A percentile compares a stretch with the other conserved stretches of the same genome.
Evolutionary conservation across 2,888 invertebrate genomes (phyloP).

Genomic region (Synergus laeviventris): DNA sequence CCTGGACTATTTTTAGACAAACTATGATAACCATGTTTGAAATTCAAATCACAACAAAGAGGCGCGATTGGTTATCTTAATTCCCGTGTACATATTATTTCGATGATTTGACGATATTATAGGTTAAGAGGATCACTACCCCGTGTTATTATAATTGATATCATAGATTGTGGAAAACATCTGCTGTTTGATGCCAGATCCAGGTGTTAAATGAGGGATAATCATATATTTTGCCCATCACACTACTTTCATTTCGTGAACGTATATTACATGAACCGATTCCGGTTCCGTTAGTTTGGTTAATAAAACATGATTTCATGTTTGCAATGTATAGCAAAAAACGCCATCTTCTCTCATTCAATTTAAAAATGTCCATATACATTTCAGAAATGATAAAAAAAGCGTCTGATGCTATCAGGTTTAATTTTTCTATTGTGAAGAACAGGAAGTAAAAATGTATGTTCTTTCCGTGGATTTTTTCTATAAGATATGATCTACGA

Average conservation of each 20-base stretch:
- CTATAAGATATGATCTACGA: neutral
- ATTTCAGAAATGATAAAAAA: neutral
- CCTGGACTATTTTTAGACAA: neutral
- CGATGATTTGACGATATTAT: constrained; percentile 3
- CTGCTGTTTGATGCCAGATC: constrained; percentile 31
- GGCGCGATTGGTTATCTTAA: neutral
- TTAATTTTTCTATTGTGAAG: neutral
- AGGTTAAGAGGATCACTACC: constrained; percentile 10
- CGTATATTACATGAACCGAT: constrained; percentile 3
- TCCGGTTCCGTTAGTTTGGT: neutral
- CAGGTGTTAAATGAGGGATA: constrained; percentile 30
- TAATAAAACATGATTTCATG: neutral
- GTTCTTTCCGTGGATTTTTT: neutral
- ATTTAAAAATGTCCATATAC: neutral
- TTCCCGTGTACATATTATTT: neutral
- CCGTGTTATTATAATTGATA: constrained; percentile 29
- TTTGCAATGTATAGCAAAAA: neutral
- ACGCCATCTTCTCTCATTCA: neutral
- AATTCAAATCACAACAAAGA: neutral
- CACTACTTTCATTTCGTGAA: neutral
- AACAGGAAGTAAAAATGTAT: neutral
- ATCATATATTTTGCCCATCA: constrained; percentile 16
- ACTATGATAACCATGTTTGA: neutral
- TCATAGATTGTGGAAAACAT: constrained; percentile 34
- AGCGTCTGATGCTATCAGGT: neutral